Conservation (phyloP, 2,797 vertebrate genomes). For the Pempheris klunzingeri region DNA sequence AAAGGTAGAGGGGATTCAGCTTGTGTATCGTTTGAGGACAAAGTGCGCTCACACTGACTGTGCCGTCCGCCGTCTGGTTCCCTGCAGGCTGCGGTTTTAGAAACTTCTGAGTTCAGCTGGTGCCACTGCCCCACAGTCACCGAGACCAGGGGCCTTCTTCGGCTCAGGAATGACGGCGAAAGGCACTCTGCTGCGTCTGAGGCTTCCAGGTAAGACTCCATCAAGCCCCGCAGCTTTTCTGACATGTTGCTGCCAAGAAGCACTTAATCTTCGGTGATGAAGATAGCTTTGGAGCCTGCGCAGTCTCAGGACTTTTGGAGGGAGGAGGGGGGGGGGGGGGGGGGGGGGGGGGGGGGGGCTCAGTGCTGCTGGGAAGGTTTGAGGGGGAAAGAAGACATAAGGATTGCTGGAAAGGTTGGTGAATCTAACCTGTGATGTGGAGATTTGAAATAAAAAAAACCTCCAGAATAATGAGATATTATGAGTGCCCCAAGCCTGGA, state of each 20-base stretch:
- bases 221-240: constrained; percentile 1
- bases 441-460: constrained; percentile 29
- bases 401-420: too few relatives aligned
- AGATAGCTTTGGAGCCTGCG: not conserved
- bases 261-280: constrained; percentile 14
- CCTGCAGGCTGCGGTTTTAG: not conserved
- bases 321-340: not conserved
- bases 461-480: constrained; percentile 38
- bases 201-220: constrained; percentile 17
- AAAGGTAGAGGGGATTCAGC: too few relatives aligned
- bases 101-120: not conserved
- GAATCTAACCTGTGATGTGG: constrained; percentile 32
- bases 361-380: too few relatives aligned
- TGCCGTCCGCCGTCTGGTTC: too few relatives aligned
- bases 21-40: too few relatives aligned
- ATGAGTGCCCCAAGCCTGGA: constrained; percentile 34
- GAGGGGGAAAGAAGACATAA: too few relatives aligned
- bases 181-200: not conserved
- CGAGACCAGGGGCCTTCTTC: not conserved
- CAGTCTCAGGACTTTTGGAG: not conserved
- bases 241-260: not conserved
- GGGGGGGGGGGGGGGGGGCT: not conserved
- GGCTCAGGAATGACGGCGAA: not conserved
- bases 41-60: too few relatives aligned
- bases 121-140: too few relatives aligned